Base-by-base conservation (phyloP, 92 coral and sea anemone species). In the Palythoa caribaeorum region DNA sequence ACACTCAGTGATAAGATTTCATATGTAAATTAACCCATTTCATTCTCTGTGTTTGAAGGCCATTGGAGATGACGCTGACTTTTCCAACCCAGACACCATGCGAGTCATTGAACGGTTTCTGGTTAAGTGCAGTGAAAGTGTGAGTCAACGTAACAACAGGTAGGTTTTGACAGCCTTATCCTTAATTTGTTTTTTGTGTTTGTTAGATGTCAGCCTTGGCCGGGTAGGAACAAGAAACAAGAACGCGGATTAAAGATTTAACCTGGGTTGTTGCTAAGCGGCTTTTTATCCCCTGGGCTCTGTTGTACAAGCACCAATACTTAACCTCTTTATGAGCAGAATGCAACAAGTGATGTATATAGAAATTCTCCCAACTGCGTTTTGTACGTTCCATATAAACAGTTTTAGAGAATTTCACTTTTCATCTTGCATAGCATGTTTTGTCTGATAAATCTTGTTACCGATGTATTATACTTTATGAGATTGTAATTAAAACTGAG, bases 1-100 rank as follows among this genome's bases (percentile, higher is more conserved):
- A 28, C 28, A 0, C 28, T 28, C 28, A 28, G 0, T 28, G 28
- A 28, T 0, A 0, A 28, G 28, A 28, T 28, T 28, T 28, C 0
- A 28, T 28, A 28, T 28, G 28, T 28, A 28, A 28, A 28, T 28
- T 28, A 0, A 28, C 9, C 21, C 47, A 39, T 13, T 53, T 28
- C 28, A 28, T 28, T 28, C 28, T 28, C 0, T 28, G 28, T 28
- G 28, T 28, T 28, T 28, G 28, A 84, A 95, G 98, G 98, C 93
- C 20, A 84, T 95, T 62, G 98, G 95, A 44, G 98, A 88, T 17
- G 85, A 90, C 38, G 92, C 93, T 48, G 96, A 93, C 90, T 93
- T 95, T 48, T 77, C 92, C 1, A 84, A 83, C 16, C 91, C 91
- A 17, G 85, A 77, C 12, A 90, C 94, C 16, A 93, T 95, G 88